Evolutionary conservation across 2,888 invertebrate species (phyloP), one percentile per base, ranked within the genome.

Genomic region (Drosophila kokeensis): DNA sequence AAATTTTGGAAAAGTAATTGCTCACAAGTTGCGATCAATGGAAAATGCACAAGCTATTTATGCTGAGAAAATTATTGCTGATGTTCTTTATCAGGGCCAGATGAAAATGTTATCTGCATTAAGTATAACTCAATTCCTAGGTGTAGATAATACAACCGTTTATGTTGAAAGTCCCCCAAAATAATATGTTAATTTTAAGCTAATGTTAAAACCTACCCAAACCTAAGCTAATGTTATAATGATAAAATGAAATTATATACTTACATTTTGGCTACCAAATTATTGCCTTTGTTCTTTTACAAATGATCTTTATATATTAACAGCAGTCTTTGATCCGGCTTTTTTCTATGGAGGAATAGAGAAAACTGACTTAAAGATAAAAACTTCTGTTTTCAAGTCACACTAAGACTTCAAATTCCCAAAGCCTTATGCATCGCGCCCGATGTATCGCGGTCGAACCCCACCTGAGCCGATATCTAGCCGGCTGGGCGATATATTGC

Each of bases 71-170:
- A 88, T 93, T 18, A 93, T 93, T 53, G 91, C 90, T 11, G 93
- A 93, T 78, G 91, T 93, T 52, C 89, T 93, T 30, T 92, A 92
- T 77, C 93, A 93, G 75, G 93, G 93, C 4, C 93, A 93, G 83
- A 92, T 93, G 92, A 93, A 93, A 81, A 82, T 92, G 76, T 80
- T 92, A 11, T 87, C 91, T 21, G 64, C 89, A 30, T 74, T 88
- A 58, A 90, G 83, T 57, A 87, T 90, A 77, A 89, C 89, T 53
- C 89, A 87, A 40, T 91, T 90, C 66, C 64, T 87, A 65, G 78
- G 83, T 54, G 79, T 82, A 68, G 84, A 90, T 77, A 81, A 83
- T 77, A 64, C 87, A 59, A 76, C 85, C 34, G 87, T 83, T 58
- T 87, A 82, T 66, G 77, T 84, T 49, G 86, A 89, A 64, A 86